Conservation (phyloP, 2,888 invertebrate genomes). For the Hyles lineata region DNA sequence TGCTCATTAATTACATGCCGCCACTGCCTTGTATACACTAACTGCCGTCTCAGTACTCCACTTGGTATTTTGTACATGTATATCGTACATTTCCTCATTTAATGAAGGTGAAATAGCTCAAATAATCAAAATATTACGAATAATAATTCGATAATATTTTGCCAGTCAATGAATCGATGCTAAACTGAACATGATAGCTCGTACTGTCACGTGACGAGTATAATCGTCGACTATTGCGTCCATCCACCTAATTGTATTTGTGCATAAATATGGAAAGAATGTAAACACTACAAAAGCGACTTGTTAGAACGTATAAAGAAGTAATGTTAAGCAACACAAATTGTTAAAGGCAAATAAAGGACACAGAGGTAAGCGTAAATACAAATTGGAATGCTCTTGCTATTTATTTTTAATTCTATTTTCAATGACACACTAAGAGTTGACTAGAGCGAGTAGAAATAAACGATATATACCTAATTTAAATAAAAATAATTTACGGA, state of each 20-base stretch:
- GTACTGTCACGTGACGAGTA: slow-evolving; percentile 2
- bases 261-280: slow-evolving; percentile 6
- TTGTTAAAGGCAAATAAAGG: slow-evolving; percentile 17
- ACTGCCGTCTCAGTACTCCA: slow-evolving; percentile 33
- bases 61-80: background rate
- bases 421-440: background rate
- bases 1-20: slow-evolving; percentile 75
- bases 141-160: slow-evolving; percentile 4
- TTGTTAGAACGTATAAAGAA: slow-evolving; percentile 13
- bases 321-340: slow-evolving; percentile 12
- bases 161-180: background rate
- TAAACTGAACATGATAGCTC: slow-evolving; percentile 13
- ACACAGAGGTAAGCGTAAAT: slow-evolving; percentile 11
- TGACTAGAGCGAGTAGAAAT: background rate
- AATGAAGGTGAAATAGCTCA: background rate
- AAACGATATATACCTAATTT: background rate
- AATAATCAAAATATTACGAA: slow-evolving; percentile 8
- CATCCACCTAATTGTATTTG: slow-evolving; percentile 10
- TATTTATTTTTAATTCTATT: background rate
- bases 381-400: background rate
- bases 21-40: slow-evolving; percentile 43
- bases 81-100: slow-evolving; percentile 14
- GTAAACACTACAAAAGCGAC: slow-evolving; percentile 14
- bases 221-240: slow-evolving; percentile 4
- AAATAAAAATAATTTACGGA: background rate